Evolutionary conservation across 2,888 invertebrate species (phyloP), one percentile per base, ranked within the genome.

Genomic region (Scaptomyza cyrtandrae): DNA sequence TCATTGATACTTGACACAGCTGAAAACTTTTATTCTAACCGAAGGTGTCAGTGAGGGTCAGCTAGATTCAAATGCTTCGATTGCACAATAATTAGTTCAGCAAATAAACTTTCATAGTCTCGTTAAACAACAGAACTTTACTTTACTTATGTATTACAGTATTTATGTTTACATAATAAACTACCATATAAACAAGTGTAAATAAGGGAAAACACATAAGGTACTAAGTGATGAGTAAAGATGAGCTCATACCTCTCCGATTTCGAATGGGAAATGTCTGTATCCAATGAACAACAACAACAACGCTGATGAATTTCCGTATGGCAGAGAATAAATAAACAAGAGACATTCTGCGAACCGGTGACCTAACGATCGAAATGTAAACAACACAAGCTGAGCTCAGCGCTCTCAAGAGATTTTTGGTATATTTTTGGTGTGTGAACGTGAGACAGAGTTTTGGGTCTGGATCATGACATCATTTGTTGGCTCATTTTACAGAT

Each of bases 11-110:
- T 35, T 19, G 16, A 56, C 10, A 35, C 13, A 33, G 35, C 46
- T 62, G 53, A 33, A 39, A 61, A 45, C 3, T 46, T 48, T 57
- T 45, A 2, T 37, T 66, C 50, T 33, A 67, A 24, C 43, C 39
- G 76, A 59, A 71, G 80, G 80, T 77, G 83, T 57, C 69, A 45
- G n/a, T 52, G 82, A 67, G 74, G 86, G 86, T 85, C 88, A 87
- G 57, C 50, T 39, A 58, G 65, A 59, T 57, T 50, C 45, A 35
- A 64, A 7, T 29, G 52, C 45, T 53, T 61, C 60, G 71, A 70
- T 55, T 75, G 70, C 86, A 77, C 64, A 75, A 66, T 69, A 80
- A 82, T 80, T 75, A 77, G 60, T 24, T 19, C 24, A 43, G 50
- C 56, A 67, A 65, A 59, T 65, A 66, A 49, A 61, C n/a, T 19